Evolutionary conservation across 53 echinoderm and acorn worm species (phyloP), one percentile per base, ranked within the genome.

Genomic region (Hippasteria phrygiana): DNA sequence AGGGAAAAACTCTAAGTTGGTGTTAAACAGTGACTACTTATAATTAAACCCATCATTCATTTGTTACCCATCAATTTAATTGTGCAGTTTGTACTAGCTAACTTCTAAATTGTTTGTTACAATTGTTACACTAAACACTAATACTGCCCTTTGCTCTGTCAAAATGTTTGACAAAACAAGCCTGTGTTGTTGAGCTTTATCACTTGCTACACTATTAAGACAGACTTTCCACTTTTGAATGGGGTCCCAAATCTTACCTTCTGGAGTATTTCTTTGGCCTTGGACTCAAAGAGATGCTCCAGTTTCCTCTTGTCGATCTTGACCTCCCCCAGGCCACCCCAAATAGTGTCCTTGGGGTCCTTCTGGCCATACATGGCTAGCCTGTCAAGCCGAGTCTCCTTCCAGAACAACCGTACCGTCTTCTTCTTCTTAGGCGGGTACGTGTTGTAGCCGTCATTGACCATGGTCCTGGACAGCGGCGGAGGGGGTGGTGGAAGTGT

Each of bases 261-360:
- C 70, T 93, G 79, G 8, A 94, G 62, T 43, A 93, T 81, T 40
- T 96, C 95, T 59, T 96, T 98, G 7, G 93, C 91, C 43, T 94
- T 82, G 74, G 92, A 96, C 70, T 98, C 99, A 94, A 98, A 98
- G 26, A 98, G 90, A 78, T 96, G 96, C 75, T 98, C 99, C 78
- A 98, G 86, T 62, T 98, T 98, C 46, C 91, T 88, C 69, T 91
- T 93, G 86, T 98, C 99, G 16, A 98, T 87, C 37, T 83, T 73
- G 18, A 98, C 93, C 5, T 90, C 84, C 6, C 72, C 90, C 34
- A 99, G 88, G 16, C 80, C 55, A 20, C 90, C 93, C 99, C 99
- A 99, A 43, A 99, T 99, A 50, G 88, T 91, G 45, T 90, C 79
- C 46, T 78, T 54, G 31, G 80, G 70, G 67, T 90, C 90, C 55